Base-by-base conservation (phyloP, 2,113 vertebrate genomes). In the Noctilio leporinus region DNA sequence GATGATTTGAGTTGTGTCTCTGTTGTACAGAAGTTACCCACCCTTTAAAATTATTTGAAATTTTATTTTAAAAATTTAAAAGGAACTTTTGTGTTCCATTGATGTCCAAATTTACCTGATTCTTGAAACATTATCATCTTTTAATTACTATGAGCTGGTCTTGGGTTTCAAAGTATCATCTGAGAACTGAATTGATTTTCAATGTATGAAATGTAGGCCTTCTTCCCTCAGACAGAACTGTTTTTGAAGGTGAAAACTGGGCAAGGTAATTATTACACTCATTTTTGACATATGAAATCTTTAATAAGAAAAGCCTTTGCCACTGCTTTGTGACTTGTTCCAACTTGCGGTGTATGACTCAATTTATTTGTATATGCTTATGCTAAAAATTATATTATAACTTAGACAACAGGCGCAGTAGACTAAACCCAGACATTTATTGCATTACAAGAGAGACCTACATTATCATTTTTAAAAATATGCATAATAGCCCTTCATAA, bases 371-470 rank as follows among this genome's bases (percentile, higher is more conserved):
- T 72, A 95, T 94, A 90, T 88, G 86, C 86, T 89, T 11, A 70
- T 96, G 89, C 76, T 86, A 33, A 24, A 91, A 86, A 85, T 90
- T 67, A 30, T 51, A 64, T 43, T 80, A 59, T 91, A 64, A 81
- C 95, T 95, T 95, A 95, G 93, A 93, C 95, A 97, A 86, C 92
- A 96, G 87, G 86, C 89, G 96, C 95, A 55, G 35, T 78, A 86
- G 92, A 73, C 91, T 80, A 82, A 90, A 67, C 78, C 53, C 51
- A 92, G 94, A 81, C 70, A 70, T 96, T 97, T 96, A 90, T 95
- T 96, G 69, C 1, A 2, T 81, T 86, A 43, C 1, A 82, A 64
- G 45, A 92, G 76, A 94, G 62, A 85, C 76, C 95, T 87, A 51
- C 75, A 4, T 38, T 90, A 94, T 84, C 95, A 72, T 86, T 95